Base-by-base conservation (phyloP, 2,888 invertebrate genomes). In the Dynastes tityus region DNA sequence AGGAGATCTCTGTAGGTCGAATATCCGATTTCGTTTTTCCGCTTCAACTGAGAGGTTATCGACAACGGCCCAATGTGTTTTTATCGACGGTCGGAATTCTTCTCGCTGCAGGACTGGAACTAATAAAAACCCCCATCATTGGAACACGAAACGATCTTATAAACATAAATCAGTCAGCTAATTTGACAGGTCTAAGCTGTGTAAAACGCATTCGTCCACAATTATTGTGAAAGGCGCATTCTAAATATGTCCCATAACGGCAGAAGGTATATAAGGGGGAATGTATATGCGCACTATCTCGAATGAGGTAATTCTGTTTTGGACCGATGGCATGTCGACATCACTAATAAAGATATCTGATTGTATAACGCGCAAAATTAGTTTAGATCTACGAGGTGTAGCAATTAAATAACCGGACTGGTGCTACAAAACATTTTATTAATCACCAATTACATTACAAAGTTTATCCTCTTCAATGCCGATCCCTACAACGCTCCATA, bases 1-100 rank as follows among this genome's bases (percentile, higher is more conserved):
- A 58, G 27, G 8, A 67, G 49, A 67, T 73, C 16, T 61, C 37
- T 58, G 73, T 73, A 73, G 73, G 58, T 73, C 73, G 73, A 73
- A 73, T 73, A 73, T 73, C 73, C 73, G 73, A 73, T 73, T 73
- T 73, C 73, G 73, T 22, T 73, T 73, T 73, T 73, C 73, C 73
- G 73, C 73, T 73, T 58, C 58, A 58, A 73, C 73, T 73, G 58
- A 73, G 73, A 73, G 73, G 73, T 73, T 73, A 73, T 73, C 73
- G 58, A 58, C 73, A 73, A 73, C 73, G 45, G 73, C 37, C 45
- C 73, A 61, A 73, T 73, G 73, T 73, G 73, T 73, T 73, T 71
- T 73, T 58, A 73, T 73, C 55, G 58, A 9, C 73, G 40, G 40
- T 58, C 40, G 73, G 73, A 73, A 73, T 73, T 73, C 73, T 37